These are phyloP conservation scores for Cyaniris semiargus DNA, from an alignment of 2,888 invertebrate genomes.

Conservation along the genomic window DNA sequence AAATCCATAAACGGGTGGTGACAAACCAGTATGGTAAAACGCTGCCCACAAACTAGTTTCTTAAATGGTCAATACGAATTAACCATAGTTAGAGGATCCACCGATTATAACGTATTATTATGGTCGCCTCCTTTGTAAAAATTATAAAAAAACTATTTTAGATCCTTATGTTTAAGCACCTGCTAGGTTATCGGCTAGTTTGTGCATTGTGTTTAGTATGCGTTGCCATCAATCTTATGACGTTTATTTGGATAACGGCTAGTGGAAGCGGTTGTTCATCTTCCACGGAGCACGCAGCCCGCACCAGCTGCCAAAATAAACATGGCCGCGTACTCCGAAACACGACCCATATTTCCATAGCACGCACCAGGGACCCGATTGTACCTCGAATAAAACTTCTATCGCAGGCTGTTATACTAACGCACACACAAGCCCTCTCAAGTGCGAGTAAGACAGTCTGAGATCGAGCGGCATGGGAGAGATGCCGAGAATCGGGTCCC, in stretches of 20 bases:
- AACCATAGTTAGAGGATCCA: background rate
- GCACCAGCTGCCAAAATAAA: constrained; percentile 68
- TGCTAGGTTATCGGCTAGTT: background rate
- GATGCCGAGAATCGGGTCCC: too few species aligned
- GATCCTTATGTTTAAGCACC: background rate
- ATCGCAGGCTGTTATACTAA: too few species aligned
- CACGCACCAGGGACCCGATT: background rate
- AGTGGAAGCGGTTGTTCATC: constrained; percentile 34
- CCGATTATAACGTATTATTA: background rate
- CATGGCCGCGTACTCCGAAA: constrained; percentile 37
- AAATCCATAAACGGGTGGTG: background rate
- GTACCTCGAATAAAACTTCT: too few species aligned
- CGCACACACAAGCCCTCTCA: too few species aligned
- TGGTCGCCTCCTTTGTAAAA: background rate
- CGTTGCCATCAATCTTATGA: constrained; percentile 4
- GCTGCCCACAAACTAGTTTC: background rate
- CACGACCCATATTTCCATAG: background rate
- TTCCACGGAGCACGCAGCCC: constrained; percentile 34
- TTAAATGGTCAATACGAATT: background rate
- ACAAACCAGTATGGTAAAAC: constrained; percentile 5
- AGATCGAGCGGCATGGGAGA: too few species aligned
- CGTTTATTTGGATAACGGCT: constrained; percentile 33
- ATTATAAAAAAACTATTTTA: background rate
- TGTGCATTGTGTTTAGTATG: background rate
- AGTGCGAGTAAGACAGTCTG: too few species aligned